Evolutionary conservation across 64 coral and sea anemone genomes (phyloP).

Genomic region (Catalaphyllia jardinei): DNA sequence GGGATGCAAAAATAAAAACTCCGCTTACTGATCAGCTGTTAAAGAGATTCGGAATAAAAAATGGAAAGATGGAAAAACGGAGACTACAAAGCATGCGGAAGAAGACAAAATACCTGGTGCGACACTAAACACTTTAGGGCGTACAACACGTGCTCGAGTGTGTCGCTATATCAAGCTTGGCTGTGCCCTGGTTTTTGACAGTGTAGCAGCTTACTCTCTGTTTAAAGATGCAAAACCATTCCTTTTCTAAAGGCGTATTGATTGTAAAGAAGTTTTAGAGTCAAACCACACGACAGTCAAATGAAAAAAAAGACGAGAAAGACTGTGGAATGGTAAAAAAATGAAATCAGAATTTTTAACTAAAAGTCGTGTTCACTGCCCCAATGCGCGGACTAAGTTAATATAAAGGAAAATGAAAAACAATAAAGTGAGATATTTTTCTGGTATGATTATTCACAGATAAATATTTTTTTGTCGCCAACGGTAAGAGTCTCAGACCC

Average conservation of each 20-base stretch:
- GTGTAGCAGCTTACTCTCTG: conserved; percentile 2
- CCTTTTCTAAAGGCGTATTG: neutral
- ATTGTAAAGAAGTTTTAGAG: too few species aligned
- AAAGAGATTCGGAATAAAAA: neutral
- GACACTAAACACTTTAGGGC: neutral
- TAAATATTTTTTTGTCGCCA: too few species aligned
- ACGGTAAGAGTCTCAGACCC: too few species aligned
- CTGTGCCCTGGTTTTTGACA: neutral
- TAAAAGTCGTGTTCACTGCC: too few species aligned
- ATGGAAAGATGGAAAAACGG: neutral
- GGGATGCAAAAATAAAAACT: neutral
- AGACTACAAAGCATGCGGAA: neutral
- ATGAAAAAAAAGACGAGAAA: too few species aligned
- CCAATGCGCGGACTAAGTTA: too few species aligned
- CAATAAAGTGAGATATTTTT: too few species aligned
- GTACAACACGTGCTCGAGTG: neutral
- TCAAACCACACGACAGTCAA: too few species aligned
- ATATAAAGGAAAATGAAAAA: too few species aligned
- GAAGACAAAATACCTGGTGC: neutral
- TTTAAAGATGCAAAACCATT: conserved; percentile 6
- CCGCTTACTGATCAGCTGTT: neutral
- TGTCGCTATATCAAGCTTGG: conserved; percentile 11
- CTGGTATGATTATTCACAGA: too few species aligned
- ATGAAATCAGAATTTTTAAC: too few species aligned
- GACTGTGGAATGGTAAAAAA: too few species aligned